Base-by-base conservation (phyloP, 2,797 vertebrate genomes). In the Schizothorax lantsangensis region DNA sequence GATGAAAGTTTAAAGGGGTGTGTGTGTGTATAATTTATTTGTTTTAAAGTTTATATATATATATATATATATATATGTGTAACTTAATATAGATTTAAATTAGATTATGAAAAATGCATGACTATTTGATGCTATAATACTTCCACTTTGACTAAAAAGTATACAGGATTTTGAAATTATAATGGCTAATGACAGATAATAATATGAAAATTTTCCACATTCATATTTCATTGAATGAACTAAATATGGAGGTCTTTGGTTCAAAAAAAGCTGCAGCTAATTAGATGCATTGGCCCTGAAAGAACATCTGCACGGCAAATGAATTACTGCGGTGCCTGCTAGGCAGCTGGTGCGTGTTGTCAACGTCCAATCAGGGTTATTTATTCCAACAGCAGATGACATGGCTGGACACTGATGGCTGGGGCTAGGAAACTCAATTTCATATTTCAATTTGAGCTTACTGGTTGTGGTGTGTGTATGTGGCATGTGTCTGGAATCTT, bases 231-330 rank as follows among this genome's bases (percentile, higher is more conserved):
- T 74, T 62, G 40, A 84, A 88, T 83, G 23, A 86, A 81, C 87
- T 86, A 83, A 90, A 88, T 71, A 82, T 73, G 80, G 71, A 57
- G 74, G 40, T 86, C 62, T 79, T 66, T 38, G 38, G 80, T 26
- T 78, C 19, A 45, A 81, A 87, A 88, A 88, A 87, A 84, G 36
- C 21, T 26, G 23, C 52, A 82, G 86, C 57, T 86, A 88, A 90
- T 89, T 86, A 87, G 78, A 86, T 45, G 78, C 88, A 89, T 57
- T 84, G 88, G 78, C 80, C 88, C 73, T 86, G 81, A 88, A 89
- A 79, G 84, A 87, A 84, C 84, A 84, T 88, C 83, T 86, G 89
- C 81, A 86, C 54, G 9, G 45, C 64, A 72, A 78, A 88, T 87
- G 36, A 81, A 81, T 86, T 26, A 78, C 77, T 79, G 79, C 26